Evolutionary conservation across 2,113 vertebrate genomes (phyloP), one percentile per base, ranked within the genome.

Genomic region (Lonchura striata): DNA sequence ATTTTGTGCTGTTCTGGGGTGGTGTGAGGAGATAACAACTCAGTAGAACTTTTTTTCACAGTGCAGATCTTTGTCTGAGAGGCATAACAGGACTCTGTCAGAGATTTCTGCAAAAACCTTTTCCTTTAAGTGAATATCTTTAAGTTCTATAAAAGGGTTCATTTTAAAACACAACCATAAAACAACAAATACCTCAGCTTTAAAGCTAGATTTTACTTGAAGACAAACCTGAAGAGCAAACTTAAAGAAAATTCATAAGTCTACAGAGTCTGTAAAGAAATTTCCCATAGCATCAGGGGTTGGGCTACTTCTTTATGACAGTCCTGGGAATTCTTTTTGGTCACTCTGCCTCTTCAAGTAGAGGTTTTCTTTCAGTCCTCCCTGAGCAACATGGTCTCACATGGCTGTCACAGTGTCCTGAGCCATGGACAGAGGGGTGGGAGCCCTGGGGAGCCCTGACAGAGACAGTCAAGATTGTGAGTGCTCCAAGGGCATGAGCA

Each of bases 341-440:
- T 25, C 7, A 39, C 16, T 66, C 23, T 78, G 25, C 8, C 41
- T 37, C 35, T 57, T 63, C 61, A n/a, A 13, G 60, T 3, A 10
- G 37, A 70, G 46, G 19, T 53, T 75, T 89, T 33, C 56, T 74
- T 30, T 28, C 39, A 24, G 15, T n/a, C 30, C 27, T 70, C 33
- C 42, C 69, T 66, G 68, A 60, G n/a, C 24, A 22, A 24, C 35
- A 2, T 1, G 10, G 14, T 57, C 18, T 61, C 42, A 9, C 16
- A 30, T 7, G 31, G 13, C 33, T 84, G 69, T 14, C 16, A 7
- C 9, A 11, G 35, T 3, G 13, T 63, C 28, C 59, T 35, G 23
- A 37, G 20, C 25, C 1, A 0, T 13, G 27, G 15, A 9, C 22
- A 49, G 46, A 15, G 15, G 5, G 3, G 6, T 31, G 35, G 27